Conservation (phyloP, 1,140 invertebrate genomes). For the Penaeus chinensis region DNA sequence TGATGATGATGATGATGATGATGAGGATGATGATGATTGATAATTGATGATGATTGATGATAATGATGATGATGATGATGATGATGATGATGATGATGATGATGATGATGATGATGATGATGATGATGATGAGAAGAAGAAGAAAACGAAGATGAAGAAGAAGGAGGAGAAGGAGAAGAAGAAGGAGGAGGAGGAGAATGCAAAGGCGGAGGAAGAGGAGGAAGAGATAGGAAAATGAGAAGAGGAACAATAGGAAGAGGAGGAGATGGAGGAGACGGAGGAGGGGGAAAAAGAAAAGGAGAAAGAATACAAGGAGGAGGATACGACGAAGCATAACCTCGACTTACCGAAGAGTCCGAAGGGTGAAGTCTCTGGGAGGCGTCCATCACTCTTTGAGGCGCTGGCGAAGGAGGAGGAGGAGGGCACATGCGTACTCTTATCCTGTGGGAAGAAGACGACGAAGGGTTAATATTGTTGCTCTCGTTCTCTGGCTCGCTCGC, state of each 20-base stretch:
- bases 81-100: no score
- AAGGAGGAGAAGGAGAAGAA: no score
- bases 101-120: no score
- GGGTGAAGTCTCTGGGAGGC: constrained; percentile 52
- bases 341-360: constrained; percentile 55
- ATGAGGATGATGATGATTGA: no score
- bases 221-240: background rate
- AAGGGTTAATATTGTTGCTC: background rate
- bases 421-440: constrained; percentile 54
- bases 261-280: background rate
- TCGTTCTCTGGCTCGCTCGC: no score
- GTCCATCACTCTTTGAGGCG: constrained; percentile 53
- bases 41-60: no score
- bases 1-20: no score
- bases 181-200: no score
- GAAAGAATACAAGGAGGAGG: background rate
- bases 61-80: no score
- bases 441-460: constrained; percentile 14
- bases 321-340: no score
- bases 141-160: no score
- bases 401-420: constrained; percentile 56
- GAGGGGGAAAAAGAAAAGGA: background rate
- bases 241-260: background rate
- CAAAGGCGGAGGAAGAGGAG: background rate
- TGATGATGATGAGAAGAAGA: no score